These are phyloP conservation scores for Platerodrilus igneus DNA, from an alignment of 2,888 invertebrate genomes.

Conservation along the genomic window DNA sequence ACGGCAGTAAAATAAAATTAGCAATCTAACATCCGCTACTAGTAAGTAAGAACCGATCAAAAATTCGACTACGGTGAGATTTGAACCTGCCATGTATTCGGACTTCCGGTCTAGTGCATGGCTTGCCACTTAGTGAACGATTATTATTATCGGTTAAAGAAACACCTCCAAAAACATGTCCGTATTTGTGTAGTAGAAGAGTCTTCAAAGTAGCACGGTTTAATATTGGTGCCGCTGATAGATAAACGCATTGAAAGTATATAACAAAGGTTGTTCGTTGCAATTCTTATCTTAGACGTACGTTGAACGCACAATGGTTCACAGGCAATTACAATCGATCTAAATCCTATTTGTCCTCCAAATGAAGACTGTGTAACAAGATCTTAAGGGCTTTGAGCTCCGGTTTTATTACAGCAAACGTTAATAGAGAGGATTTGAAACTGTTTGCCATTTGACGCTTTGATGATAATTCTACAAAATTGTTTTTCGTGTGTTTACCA, in stretches of 20 bases:
- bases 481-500: neutral
- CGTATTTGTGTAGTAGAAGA: too few relatives aligned
- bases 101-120: too few relatives aligned
- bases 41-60: too few relatives aligned
- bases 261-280: constrained; percentile 9
- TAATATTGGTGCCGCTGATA: constrained; percentile 7
- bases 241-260: constrained; percentile 4
- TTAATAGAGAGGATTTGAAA: constrained; percentile 12
- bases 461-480: neutral
- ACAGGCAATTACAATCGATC: constrained; percentile 13
- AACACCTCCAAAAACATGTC: too few relatives aligned
- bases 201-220: too few relatives aligned
- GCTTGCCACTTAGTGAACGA: too few relatives aligned
- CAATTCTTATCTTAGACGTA: constrained; percentile 8
- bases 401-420: constrained; percentile 14
- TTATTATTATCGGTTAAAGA: too few relatives aligned
- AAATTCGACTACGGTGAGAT: too few relatives aligned
- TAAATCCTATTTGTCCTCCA: constrained; percentile 8
- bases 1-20: too few relatives aligned
- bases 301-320: constrained; percentile 10
- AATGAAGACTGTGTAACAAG: constrained; percentile 7
- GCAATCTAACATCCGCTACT: too few relatives aligned
- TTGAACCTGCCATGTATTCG: too few relatives aligned
- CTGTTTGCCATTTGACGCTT: constrained; percentile 13
- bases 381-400: constrained; percentile 6